These are phyloP conservation scores for Takifugu ocellatus DNA, from an alignment of 2,797 vertebrate species.

Conservation along the genomic window DNA sequence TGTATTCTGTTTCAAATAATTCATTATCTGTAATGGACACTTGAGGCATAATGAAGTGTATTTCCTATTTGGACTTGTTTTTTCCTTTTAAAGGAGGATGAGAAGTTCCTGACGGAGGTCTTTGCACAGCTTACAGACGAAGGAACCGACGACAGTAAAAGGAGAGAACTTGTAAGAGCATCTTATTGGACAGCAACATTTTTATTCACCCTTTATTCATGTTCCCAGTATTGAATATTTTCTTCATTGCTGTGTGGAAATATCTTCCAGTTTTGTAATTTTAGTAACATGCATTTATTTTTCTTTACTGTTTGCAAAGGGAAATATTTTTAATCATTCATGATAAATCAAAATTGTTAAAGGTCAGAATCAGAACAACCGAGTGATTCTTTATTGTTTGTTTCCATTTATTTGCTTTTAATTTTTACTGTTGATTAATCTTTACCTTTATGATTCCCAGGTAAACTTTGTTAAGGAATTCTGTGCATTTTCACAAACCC, in stretches of 20 bases:
- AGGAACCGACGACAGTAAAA: slow-evolving; percentile 92
- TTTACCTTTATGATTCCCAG: slow-evolving; percentile 55
- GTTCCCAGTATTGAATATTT: too few relatives aligned
- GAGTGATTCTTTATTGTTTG: background rate
- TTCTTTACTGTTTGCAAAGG: too few relatives aligned
- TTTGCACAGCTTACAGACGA: slow-evolving; percentile 99
- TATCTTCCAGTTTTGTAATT: too few relatives aligned
- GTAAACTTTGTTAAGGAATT: slow-evolving; percentile 98
- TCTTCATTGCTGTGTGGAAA: too few relatives aligned
- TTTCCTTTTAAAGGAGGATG: slow-evolving; percentile 84
- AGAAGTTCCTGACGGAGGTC: slow-evolving; percentile 97
- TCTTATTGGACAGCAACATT: background rate
- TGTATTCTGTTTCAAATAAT: background rate
- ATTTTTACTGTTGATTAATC: background rate
- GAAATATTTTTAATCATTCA: too few relatives aligned
- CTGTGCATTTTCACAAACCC: slow-evolving; percentile 93
- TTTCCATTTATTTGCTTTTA: background rate
- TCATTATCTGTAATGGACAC: background rate
- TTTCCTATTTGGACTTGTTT: background rate
- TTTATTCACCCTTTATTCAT: too few relatives aligned
- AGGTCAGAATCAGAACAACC: too few relatives aligned
- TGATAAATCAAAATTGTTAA: too few relatives aligned
- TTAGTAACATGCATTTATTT: too few relatives aligned
- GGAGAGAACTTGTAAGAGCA: slow-evolving; percentile 88
- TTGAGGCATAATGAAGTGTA: background rate